These are phyloP conservation scores for Eunapius fragilis DNA, from an alignment of 37 sponge, comb jelly and placozoan genomes.

Conservation along the genomic window DNA sequence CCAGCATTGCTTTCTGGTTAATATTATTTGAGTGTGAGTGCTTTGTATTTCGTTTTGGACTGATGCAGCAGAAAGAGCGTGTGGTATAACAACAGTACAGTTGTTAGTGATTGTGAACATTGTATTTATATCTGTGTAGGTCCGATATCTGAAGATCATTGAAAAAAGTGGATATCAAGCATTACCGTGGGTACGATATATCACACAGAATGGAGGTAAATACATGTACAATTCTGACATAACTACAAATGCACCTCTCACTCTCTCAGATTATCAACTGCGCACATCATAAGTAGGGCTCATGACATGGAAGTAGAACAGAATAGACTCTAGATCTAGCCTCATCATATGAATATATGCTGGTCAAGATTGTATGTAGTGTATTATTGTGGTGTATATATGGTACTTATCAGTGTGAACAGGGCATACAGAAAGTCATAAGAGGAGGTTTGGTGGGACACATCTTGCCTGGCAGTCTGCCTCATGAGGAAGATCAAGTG, in stretches of 20 bases:
- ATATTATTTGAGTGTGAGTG: no score
- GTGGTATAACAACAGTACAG: no score
- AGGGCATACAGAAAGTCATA: no score
- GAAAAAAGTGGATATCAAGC: slow-evolving; percentile 99
- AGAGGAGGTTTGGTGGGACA: no score
- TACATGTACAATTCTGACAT: background rate
- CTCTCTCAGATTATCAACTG: slow-evolving; percentile 67
- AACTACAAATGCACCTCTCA: background rate
- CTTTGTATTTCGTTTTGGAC: no score
- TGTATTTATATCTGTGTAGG: slow-evolving; percentile 30
- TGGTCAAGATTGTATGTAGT: background rate
- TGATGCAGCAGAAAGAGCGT: no score
- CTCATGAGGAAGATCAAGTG: no score
- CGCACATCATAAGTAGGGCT: slow-evolving; percentile 42
- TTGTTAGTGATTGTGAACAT: background rate
- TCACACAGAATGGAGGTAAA: slow-evolving; percentile 97
- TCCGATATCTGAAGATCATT: slow-evolving; percentile 97
- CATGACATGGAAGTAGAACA: background rate
- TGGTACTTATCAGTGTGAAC: no score
- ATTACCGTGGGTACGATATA: slow-evolving; percentile 98
- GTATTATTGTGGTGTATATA: background rate
- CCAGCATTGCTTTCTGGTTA: no score
- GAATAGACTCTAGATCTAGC: background rate
- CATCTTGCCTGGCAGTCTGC: no score
- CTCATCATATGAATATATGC: background rate